A percentile compares a stretch with the other conserved stretches of the same genome.
These are phyloP conservation scores for Brachionus paranguensis DNA, from an alignment of 1,140 invertebrate species.

Conservation along the genomic window DNA sequence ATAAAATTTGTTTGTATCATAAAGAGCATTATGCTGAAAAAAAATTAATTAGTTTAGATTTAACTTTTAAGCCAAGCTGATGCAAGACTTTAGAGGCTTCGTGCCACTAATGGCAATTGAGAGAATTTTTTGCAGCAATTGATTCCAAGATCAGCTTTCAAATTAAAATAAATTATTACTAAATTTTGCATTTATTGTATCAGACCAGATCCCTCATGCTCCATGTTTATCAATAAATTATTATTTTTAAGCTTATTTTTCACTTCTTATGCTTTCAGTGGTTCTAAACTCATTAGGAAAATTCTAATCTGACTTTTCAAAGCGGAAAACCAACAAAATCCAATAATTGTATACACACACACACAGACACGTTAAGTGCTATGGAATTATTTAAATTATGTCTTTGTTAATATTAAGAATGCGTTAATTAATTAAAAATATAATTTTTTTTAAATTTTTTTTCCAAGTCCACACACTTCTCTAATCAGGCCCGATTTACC, in stretches of 20 bases:
- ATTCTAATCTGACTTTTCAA: neutral
- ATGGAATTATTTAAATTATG: neutral
- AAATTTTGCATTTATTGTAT: neutral
- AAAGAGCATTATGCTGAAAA: neutral
- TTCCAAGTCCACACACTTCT: neutral
- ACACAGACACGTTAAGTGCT: neutral
- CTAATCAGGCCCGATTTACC: neutral
- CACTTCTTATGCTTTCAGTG: neutral
- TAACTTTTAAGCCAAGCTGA: neutral
- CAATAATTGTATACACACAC: neutral
- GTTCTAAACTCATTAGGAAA: neutral
- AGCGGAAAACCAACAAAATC: neutral
- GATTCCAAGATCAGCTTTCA: neutral
- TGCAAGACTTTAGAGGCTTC: neutral
- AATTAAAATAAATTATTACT: slow-evolving; percentile 37
- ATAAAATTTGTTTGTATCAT: neutral
- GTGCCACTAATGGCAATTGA: neutral
- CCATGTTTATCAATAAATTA: slow-evolving; percentile 25
- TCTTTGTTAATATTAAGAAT: neutral
- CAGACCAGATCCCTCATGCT: neutral
- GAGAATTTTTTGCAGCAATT: neutral
- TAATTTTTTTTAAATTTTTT: neutral
- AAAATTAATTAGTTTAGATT: neutral
- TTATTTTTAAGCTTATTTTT: neutral
- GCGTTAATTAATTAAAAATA: neutral